phyloP scores from a whole-genome alignment of 1,140 invertebrate species.

The Colletes latitarsis region DNA sequence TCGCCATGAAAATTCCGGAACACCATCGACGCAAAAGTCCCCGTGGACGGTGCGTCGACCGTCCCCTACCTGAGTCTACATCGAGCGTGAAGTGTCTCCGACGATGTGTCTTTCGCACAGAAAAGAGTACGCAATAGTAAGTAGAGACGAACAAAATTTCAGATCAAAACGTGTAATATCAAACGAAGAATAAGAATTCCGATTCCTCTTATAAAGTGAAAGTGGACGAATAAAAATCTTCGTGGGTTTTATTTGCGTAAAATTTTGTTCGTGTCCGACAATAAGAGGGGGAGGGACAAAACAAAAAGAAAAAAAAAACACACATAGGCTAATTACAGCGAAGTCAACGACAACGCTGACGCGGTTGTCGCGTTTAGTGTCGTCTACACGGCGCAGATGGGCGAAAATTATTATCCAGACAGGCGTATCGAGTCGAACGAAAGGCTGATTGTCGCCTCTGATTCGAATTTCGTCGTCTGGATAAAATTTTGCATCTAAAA shows the following conservation, averaged over 20 bases:
- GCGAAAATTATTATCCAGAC: not conserved
- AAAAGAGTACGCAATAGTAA: not conserved
- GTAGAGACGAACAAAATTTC: too few relatives aligned
- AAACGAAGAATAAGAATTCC: too few relatives aligned
- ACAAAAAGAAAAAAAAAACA: not conserved
- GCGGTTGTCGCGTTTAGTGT: not conserved
- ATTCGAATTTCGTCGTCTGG: too few relatives aligned
- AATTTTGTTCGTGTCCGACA: too few relatives aligned
- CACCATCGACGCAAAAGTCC: too few relatives aligned
- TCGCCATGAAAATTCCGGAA: too few relatives aligned
- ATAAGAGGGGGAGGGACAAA: not conserved
- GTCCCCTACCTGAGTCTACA: conserved; percentile 32
- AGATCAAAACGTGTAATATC: too few relatives aligned
- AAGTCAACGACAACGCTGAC: not conserved
- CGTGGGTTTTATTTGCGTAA: too few relatives aligned
- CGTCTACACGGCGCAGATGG: not conserved
- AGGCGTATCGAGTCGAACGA: not conserved
- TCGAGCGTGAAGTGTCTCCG: conserved; percentile 34
- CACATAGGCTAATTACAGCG: conserved; percentile 23
- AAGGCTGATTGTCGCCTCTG: too few relatives aligned
- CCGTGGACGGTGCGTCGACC: not conserved
- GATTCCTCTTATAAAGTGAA: too few relatives aligned
- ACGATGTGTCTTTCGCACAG: conserved; percentile 43
- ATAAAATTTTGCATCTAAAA: too few relatives aligned
- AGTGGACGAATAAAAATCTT: too few relatives aligned